Conservation (phyloP, 2,888 invertebrate species). For the Pseudoips prasinana region DNA sequence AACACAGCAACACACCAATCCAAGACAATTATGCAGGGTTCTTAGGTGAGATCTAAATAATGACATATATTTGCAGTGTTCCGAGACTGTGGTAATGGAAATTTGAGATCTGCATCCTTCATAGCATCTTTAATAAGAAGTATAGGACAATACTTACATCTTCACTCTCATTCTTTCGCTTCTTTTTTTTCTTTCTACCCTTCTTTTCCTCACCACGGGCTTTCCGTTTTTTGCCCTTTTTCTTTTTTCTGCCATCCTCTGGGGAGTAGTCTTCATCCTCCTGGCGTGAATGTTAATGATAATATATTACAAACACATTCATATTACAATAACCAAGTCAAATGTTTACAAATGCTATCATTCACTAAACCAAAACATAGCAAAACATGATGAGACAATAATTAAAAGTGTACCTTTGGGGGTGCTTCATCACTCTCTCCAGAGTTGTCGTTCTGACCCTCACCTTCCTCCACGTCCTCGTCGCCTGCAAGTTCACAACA, state of each 20-base stretch:
- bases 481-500: slow-evolving; percentile 78
- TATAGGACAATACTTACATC: slow-evolving; percentile 81
- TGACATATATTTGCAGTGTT: too few species aligned
- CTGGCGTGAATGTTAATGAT: slow-evolving; percentile 49
- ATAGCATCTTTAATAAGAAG: too few species aligned
- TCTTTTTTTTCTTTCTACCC: slow-evolving; percentile 96
- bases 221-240: slow-evolving; percentile 97
- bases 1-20: too few species aligned
- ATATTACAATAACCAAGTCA: slow-evolving; percentile 19
- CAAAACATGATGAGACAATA: slow-evolving; percentile 17
- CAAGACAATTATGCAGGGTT: too few species aligned
- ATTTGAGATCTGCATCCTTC: too few species aligned
- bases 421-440: slow-evolving; percentile 88
- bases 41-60: too few species aligned
- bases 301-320: slow-evolving; percentile 9
- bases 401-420: slow-evolving; percentile 78
- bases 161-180: slow-evolving; percentile 95
- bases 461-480: slow-evolving; percentile 87
- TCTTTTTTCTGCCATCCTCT: slow-evolving; percentile 92
- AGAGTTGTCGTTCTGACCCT: slow-evolving; percentile 86
- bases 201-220: slow-evolving; percentile 94
- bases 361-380: slow-evolving; percentile 15
- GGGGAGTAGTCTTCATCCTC: slow-evolving; percentile 94
- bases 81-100: too few species aligned
- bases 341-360: slow-evolving; percentile 30